Conservation (phyloP, 2,888 invertebrate genomes). For the Eudemis profundana region DNA sequence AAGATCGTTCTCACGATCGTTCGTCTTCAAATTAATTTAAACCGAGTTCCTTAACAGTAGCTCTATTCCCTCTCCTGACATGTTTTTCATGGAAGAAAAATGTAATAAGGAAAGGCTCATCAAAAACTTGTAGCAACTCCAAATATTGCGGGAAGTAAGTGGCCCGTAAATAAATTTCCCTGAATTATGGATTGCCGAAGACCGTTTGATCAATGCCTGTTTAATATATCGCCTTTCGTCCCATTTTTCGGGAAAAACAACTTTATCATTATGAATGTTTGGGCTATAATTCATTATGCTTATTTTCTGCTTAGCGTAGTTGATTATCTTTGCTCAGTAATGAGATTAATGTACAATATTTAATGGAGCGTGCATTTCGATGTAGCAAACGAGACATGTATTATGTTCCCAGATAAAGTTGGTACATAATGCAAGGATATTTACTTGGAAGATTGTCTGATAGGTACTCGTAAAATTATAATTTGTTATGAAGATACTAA, state of each 20-base stretch:
- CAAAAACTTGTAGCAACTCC: conserved; percentile 55
- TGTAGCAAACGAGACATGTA: conserved; percentile 32
- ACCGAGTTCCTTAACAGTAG: neutral
- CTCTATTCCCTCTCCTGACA: conserved; percentile 5
- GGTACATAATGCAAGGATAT: neutral
- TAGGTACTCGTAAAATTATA: neutral
- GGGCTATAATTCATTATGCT: conserved; percentile 50
- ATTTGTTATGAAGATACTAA: too few relatives aligned
- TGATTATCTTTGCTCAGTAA: conserved; percentile 42
- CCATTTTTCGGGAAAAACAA: conserved; percentile 51
- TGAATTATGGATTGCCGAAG: conserved; percentile 64
- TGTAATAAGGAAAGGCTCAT: conserved; percentile 49
- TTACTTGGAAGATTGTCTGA: neutral
- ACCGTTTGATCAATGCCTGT: conserved; percentile 66
- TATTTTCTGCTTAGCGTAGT: conserved; percentile 48
- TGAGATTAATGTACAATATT: conserved; percentile 41
- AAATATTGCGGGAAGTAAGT: conserved; percentile 57
- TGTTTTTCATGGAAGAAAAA: conserved; percentile 45
- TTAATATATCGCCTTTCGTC: conserved; percentile 60
- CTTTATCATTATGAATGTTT: conserved; percentile 48
- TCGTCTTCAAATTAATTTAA: neutral
- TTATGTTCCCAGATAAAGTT: neutral
- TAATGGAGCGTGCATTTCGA: conserved; percentile 38
- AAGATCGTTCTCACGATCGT: too few relatives aligned
- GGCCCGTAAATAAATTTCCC: conserved; percentile 59